These are phyloP conservation scores for Patiria miniata DNA, from an alignment of 35 echinoderm and acorn worm genomes.

Conservation along the genomic window DNA sequence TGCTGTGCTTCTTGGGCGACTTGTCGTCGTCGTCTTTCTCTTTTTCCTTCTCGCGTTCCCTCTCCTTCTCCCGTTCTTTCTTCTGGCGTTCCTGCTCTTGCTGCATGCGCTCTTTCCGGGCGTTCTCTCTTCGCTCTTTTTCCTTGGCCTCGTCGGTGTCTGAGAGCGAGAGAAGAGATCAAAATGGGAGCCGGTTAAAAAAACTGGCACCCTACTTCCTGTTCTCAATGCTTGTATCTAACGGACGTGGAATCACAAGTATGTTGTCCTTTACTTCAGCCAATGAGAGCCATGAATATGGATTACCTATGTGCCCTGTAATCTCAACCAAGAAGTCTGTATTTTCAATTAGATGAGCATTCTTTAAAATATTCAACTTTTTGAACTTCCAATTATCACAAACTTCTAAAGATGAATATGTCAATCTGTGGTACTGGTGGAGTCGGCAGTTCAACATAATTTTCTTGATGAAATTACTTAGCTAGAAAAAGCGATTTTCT, in stretches of 20 bases:
- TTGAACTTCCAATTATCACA: too few species aligned
- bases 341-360: too few species aligned
- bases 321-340: too few species aligned
- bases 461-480: too few species aligned
- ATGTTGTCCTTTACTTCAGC: too few species aligned
- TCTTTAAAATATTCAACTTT: too few species aligned
- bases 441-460: too few species aligned
- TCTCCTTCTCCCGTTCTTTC: constrained; percentile 22
- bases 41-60: constrained; percentile 67
- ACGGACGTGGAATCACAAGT: background rate
- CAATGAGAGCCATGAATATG: too few species aligned
- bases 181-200: background rate
- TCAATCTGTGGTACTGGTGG: too few species aligned
- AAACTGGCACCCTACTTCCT: background rate
- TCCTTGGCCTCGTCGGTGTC: constrained; percentile 78
- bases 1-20: constrained; percentile 38
- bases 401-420: too few species aligned
- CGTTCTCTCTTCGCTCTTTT: constrained; percentile 36
- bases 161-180: background rate
- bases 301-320: too few species aligned
- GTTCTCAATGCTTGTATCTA: background rate
- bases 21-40: constrained; percentile 65
- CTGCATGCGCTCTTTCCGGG: constrained; percentile 38
- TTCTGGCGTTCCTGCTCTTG: constrained; percentile 10
- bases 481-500: too few species aligned